A percentile compares a stretch with the other conserved stretches of the same genome.
These are phyloP conservation scores for Peromyscus aztecus DNA, from an alignment of 2,797 vertebrate genomes.

Conservation along the genomic window DNA sequence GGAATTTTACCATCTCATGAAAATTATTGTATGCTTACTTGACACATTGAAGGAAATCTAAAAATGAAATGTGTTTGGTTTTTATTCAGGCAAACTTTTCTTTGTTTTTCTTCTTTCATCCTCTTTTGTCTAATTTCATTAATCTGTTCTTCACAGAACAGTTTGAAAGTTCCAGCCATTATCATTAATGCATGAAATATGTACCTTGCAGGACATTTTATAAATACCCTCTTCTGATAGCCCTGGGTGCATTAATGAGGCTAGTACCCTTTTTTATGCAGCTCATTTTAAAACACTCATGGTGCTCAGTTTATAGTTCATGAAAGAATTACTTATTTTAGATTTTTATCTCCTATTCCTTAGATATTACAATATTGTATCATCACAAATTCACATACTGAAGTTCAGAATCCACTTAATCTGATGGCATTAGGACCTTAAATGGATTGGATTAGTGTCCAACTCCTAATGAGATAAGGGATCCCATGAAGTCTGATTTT, in stretches of 20 bases:
- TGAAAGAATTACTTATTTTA: background rate
- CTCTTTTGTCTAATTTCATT: background rate
- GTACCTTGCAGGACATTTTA: background rate
- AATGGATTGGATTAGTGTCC: background rate
- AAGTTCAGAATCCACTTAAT: background rate
- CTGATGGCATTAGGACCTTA: background rate
- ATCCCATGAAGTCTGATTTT: background rate
- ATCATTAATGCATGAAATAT: background rate
- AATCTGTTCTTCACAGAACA: background rate
- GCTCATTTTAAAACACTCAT: background rate
- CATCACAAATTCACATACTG: background rate
- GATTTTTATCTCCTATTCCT: background rate
- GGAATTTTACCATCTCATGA: background rate
- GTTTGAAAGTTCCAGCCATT: background rate
- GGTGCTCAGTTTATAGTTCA: background rate
- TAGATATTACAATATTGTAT: background rate
- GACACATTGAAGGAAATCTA: background rate
- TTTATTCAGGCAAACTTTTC: background rate
- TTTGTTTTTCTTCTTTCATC: background rate
- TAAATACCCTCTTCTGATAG: background rate
- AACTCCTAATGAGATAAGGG: background rate
- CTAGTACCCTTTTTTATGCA: background rate
- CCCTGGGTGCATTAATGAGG: background rate
- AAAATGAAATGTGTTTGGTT: background rate
- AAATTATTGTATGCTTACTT: background rate